Evolutionary conservation across 2,113 vertebrate genomes (phyloP), one percentile per base, ranked within the genome.

Genomic region (Puffinus mauretanicus): DNA sequence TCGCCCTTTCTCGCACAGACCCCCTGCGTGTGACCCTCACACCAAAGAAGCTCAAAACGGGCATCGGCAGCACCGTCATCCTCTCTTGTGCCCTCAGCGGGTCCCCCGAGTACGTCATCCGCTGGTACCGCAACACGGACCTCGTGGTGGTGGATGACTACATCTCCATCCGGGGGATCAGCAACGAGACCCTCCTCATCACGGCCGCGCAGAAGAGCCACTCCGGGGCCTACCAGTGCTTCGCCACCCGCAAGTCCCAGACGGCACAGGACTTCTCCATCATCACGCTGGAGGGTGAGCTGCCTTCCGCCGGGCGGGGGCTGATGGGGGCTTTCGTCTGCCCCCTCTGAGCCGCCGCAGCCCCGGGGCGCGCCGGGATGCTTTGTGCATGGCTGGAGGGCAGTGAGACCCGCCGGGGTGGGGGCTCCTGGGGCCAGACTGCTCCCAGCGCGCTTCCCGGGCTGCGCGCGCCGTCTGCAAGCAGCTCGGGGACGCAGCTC

Each of bases 1-100:
- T 78, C 11, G 0, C 81, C 78, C 67, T 96, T 44, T 84, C 62
- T 5, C 20, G 3, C 66, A 71, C 95, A 99, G 99, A 99, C 96
- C 99, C 99, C 62, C 98, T 99, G 95, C 98, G 98, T n/a, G 99
- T 99, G 97, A 99, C 99, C 81, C 98, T 99, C 96, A 99, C 99
- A 94, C 99, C 99, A 96, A 99, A 99, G 98, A 99, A 99, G 98
- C 98, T 99, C 96, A 99, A 99, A 98, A 99, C 99, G 0, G 99
- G 99, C 84, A 99, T 99, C 54, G 99, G 99, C 98, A 99, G 99
- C 97, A 99, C 99, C 0, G 99, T 99, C 94, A 99, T 99, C 98
- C 98, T 99, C 51, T 99, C 99, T 32, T 99, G 99, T 54, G 98
- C 99, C 17, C 99, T 99, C 60, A 98, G 98, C 65, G 99, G 99